A percentile compares a stretch with the other conserved stretches of the same genome.
Evolutionary conservation across 2,113 vertebrate species (phyloP).

Genomic region (Scopus umbretta): DNA sequence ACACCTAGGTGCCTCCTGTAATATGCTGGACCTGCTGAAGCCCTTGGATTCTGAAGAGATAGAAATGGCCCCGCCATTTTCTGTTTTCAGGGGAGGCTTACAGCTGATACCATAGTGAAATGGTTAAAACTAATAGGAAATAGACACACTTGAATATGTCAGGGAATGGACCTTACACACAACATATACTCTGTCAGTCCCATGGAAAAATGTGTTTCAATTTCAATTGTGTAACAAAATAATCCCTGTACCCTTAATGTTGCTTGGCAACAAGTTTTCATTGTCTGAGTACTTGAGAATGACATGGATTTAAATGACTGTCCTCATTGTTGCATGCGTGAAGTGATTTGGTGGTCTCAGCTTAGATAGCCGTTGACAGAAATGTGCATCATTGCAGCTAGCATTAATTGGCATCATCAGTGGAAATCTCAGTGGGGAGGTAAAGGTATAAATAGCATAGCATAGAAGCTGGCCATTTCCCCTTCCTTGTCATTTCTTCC

Average conservation of each 20-base stretch:
- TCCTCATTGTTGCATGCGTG: background rate
- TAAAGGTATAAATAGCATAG: fast-evolving
- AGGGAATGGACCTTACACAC: background rate
- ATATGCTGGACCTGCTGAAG: background rate
- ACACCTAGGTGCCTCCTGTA: background rate
- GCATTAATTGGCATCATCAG: fast-evolving
- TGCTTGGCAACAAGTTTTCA: background rate
- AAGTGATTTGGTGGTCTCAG: background rate
- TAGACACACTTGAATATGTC: no score
- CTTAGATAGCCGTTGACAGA: background rate
- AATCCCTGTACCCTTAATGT: background rate
- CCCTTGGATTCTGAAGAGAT: background rate
- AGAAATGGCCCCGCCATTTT: background rate
- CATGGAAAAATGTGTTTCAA: background rate
- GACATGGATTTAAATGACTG: background rate
- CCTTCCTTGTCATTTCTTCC: background rate
- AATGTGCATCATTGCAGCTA: fast-evolving
- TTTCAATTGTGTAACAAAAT: background rate
- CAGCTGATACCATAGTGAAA: background rate
- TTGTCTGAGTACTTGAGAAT: background rate
- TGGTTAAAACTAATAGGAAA: background rate
- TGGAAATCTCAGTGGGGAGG: fast-evolving
- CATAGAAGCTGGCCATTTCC: fast-evolving
- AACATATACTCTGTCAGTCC: background rate
- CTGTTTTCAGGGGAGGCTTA: background rate